Base-by-base conservation (phyloP, 2,888 invertebrate species). In the Agonopterix heracliana region DNA sequence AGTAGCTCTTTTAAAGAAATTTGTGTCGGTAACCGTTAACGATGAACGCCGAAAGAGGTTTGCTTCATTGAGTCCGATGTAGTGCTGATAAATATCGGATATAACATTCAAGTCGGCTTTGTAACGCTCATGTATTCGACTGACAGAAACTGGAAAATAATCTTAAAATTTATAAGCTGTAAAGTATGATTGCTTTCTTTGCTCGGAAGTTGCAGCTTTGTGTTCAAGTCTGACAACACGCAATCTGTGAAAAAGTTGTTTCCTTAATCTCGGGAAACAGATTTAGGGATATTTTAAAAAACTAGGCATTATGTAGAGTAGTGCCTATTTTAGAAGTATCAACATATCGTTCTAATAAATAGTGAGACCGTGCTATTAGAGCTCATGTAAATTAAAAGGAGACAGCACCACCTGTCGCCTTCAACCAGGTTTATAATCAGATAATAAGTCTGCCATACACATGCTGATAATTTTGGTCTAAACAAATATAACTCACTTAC, bases 401-500 rank as follows among this genome's bases (percentile, higher is more conserved):
- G 9, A 38, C 38, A 38, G n/a, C 38, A 38, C 9, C 38, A 38
- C 38, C 38, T 38, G 62, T 61, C 60, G 58, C 45, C 54, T 51
- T 52, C 52, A 59, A 59, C 50, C 49, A 52, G 51, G 60, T 59
- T 64, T 54, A 59, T 70, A 66, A 66, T 69, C 68, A 57, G 64
- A 63, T 68, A 67, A 64, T 68, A 60, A 63, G 62, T 60, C 52
- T 45, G 47, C 47, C 41, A 45, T 48, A 52, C 55, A 51, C 47
- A 51, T 59, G 61, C 53, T 63, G 68, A 70, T 75, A 74, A 77
- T 78, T 79, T 75, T 61, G 74, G 71, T 71, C 62, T 66, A 66
- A 71, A 63, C 65, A 79, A 74, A 77, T 63, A 71, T 51, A 57
- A 58, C 53, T 67, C 55, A 61, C 63, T 68, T 71, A 67, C 69